Evolutionary conservation across 2,113 vertebrate species (phyloP).

Genomic region (Tachysurus vachellii): DNA sequence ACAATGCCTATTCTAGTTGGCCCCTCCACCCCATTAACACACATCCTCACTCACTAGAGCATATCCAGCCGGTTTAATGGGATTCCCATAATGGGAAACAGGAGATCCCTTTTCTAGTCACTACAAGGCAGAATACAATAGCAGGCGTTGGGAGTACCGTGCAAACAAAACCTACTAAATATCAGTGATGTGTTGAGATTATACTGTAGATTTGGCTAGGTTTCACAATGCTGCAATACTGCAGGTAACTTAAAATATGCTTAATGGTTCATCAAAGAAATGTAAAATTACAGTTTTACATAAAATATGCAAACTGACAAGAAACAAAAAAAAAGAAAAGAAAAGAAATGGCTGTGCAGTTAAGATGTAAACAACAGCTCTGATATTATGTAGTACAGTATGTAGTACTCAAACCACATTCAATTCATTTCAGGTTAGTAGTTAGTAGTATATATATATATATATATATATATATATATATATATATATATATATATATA

Average conservation of each 20-base stretch:
- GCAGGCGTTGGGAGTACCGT: conserved; percentile 35
- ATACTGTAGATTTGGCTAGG: background rate
- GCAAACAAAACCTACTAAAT: conserved; percentile 27
- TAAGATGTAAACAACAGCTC: background rate
- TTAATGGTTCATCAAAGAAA: background rate
- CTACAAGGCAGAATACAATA: conserved; percentile 31
- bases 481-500: no score
- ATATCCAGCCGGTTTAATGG: conserved; percentile 45
- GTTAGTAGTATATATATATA: background rate
- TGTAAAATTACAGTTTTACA: background rate
- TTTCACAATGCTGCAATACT: background rate
- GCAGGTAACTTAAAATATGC: background rate
- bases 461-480: background rate
- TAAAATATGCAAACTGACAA: no score
- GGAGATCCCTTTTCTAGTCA: conserved; percentile 31
- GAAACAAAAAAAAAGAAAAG: background rate
- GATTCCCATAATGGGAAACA: conserved; percentile 39
- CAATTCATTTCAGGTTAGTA: background rate
- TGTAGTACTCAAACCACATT: background rate
- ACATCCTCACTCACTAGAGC: conserved; percentile 37
- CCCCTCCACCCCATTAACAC: conserved; percentile 22
- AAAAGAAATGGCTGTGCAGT: no score
- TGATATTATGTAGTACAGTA: background rate
- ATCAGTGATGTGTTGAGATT: background rate
- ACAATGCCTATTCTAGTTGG: background rate